These are phyloP conservation scores for Cathartes aura DNA, from an alignment of 2,113 vertebrate species.

Conservation along the genomic window DNA sequence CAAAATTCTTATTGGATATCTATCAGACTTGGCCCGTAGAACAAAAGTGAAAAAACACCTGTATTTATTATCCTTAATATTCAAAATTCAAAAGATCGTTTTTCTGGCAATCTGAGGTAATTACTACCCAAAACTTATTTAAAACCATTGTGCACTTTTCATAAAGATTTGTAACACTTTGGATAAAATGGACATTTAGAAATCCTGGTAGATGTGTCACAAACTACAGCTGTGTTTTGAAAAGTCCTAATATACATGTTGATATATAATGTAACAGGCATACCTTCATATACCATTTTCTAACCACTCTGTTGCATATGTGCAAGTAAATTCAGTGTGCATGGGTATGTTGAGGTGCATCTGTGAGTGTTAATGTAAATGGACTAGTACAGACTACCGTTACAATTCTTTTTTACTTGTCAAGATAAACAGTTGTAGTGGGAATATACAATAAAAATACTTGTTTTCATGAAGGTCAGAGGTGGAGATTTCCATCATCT, in stretches of 20 bases:
- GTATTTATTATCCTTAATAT: neutral
- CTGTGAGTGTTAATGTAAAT: neutral
- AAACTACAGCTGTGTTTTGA: neutral
- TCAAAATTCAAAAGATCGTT: neutral
- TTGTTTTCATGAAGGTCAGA: neutral
- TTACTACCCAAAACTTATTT: neutral
- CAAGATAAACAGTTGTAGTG: neutral
- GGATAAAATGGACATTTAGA: neutral
- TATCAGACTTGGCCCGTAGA: neutral
- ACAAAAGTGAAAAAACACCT: neutral
- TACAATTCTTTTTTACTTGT: neutral
- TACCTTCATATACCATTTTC: neutral
- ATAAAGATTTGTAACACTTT: neutral
- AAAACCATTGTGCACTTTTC: neutral
- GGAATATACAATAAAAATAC: neutral
- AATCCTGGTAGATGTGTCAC: neutral
- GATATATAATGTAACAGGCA: neutral
- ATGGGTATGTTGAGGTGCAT: neutral
- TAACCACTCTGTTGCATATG: neutral
- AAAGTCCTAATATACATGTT: neutral
- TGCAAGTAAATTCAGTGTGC: neutral
- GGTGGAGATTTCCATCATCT: rapidly evolving
- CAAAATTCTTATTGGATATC: neutral
- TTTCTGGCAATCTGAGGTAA: neutral
- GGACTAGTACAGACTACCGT: neutral